Evolutionary conservation across 2,797 vertebrate genomes (phyloP), one percentile per base, ranked within the genome.

Genomic region (Coregonus suidteri): DNA sequence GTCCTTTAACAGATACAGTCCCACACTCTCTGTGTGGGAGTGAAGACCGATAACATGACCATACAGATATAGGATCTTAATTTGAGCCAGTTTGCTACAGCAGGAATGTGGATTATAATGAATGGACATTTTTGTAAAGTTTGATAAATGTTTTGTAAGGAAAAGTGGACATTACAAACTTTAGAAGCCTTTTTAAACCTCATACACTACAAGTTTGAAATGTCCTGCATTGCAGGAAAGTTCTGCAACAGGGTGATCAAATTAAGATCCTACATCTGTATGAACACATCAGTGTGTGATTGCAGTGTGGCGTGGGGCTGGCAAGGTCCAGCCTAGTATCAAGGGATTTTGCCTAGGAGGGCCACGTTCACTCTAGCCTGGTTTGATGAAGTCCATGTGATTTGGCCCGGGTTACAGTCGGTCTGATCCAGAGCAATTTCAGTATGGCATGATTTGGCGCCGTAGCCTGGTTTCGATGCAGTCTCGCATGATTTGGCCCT

Each of bases 251-350:
- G 41, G 41, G 41, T 47, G 11, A 47, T 47, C 41, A 47, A 47
- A 47, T 47, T 3, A 47, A 13, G 41, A 47, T 47, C 9, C 9
- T 47, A 13, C 41, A 11, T 47, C 41, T 47, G 41, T 47, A 47
- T 89, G 89, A 92, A 85, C 92, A 91, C 90, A 90, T 91, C 88
- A 82, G 91, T 87, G 78, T 87, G 79, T 83, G 88, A 88, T 86
- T 56, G 87, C 87, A 89, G 91, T 90, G 90, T 87, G 88, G 88
- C 73, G 77, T 71, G 82, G 89, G 84, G 91, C 85, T 88, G 89
- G 89, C 90, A 84, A 84, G 71, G 82, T 87, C 86, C 88, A 84
- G 75, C 82, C 83, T 78, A 82, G 78, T 89, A 82, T 82, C 83
- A 83, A 82, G 78, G 73, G 82, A 80, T 82, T 85, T 41, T 68